Base-by-base conservation (phyloP, 1,140 invertebrate species). In the Pogonomyrmex barbatus region DNA sequence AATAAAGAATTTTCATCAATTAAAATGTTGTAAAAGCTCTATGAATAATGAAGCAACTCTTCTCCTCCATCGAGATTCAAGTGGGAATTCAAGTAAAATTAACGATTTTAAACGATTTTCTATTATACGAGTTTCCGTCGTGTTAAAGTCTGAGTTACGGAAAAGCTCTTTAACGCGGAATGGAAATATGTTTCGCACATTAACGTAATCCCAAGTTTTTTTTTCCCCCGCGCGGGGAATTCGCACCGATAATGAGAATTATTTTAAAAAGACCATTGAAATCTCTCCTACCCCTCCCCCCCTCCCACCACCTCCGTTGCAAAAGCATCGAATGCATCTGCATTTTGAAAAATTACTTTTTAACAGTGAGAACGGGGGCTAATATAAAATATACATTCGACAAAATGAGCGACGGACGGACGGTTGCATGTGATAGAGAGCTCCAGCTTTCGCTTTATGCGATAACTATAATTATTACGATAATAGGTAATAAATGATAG, bases 401-500 rank as follows among this genome's bases (percentile, higher is more conserved):
- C 8, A 56, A 82, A 82, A 58, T 8, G 33, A 17, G 33, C 30
- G 14, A 14, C 65, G 9, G 6, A 56, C 12, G 24, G 24, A 24
- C 24, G 24, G 30, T 56, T 67, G 77, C n/a, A 30, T 6, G 63
- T 5, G 54, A 83, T 50, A 47, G 79, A 75, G 54, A 70, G 9
- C 47, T 2, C 10, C 17, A 62, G 39, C 65, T 73, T 73, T 75
- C 36, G 33, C 30, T 30, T 83, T 73, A 17, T 45, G 6, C 33
- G 65, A 81, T 58, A 73, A 50, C 24, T 73, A 73, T 60, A 33
- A 82, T 82, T 82, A 60, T 73, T 83, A 39, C 68, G 68, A 83
- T 83, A 83, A 75, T 83, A 73, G 56, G 17, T 75, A 83, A 83
- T 75, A 83, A 83, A 83, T 83, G 79, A 75, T 60, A 54, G 54